phyloP scores from a whole-genome alignment of 2,797 vertebrate genomes.

The Sebastes nivosus region DNA sequence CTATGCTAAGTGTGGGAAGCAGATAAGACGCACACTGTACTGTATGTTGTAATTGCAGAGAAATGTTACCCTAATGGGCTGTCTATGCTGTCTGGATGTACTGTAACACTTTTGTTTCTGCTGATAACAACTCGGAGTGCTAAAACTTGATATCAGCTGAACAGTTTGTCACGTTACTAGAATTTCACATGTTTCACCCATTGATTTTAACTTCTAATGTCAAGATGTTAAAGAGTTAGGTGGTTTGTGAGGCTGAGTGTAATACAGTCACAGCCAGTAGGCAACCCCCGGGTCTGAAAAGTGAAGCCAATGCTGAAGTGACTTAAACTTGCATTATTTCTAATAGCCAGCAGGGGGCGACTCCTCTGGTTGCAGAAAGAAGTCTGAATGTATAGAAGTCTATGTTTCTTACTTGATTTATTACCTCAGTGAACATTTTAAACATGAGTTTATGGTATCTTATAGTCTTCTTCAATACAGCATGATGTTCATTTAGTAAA shows the following conservation, averaged over 20 bases:
- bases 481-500: too few species aligned
- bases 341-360: too few species aligned
- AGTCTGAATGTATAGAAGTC: too few species aligned
- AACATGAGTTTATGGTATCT: too few species aligned
- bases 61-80: constrained; percentile 25
- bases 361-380: too few species aligned
- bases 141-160: neutral
- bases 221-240: neutral
- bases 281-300: too few species aligned
- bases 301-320: too few species aligned
- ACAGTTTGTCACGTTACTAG: neutral
- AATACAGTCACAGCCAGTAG: neutral
- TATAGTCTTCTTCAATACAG: too few species aligned
- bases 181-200: neutral
- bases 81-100: constrained; percentile 24
- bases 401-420: too few species aligned
- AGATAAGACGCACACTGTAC: constrained; percentile 1
- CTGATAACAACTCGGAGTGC: constrained; percentile 12
- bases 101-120: constrained; percentile 5
- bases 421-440: too few species aligned
- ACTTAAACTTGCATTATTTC: too few species aligned
- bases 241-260: neutral
- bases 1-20: neutral
- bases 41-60: constrained; percentile 16
- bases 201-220: neutral